Evolutionary conservation across 2,888 invertebrate genomes (phyloP).

Genomic region (Hydropsyche betteni): DNA sequence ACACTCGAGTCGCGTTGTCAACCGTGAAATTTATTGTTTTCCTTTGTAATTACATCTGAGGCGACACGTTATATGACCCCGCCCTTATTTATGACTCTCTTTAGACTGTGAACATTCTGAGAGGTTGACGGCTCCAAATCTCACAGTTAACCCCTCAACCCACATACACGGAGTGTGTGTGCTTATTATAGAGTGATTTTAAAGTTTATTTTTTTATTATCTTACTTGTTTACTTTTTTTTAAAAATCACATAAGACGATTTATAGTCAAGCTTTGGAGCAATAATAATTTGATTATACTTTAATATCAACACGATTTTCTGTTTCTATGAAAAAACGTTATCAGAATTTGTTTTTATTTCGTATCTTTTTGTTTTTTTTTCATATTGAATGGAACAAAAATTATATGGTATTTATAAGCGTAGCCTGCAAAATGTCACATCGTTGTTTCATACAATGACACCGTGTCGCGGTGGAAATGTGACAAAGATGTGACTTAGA

Average conservation of each 20-base stretch:
- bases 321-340: no score
- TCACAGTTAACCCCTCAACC: not conserved
- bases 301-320: no score
- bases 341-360: no score
- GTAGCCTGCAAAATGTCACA: slow-evolving; percentile 1
- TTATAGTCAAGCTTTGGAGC: no score
- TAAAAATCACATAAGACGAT: no score
- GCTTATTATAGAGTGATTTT: no score
- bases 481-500: slow-evolving; percentile 38
- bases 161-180: no score
- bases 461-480: slow-evolving; percentile 30
- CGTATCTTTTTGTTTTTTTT: no score
- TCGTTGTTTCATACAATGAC: slow-evolving; percentile 23
- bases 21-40: slow-evolving; percentile 45
- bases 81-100: slow-evolving; percentile 44
- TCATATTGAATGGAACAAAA: not conserved
- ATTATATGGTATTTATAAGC: not conserved
- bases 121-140: slow-evolving; percentile 33
- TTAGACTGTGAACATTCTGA: slow-evolving; percentile 31
- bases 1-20: slow-evolving; percentile 26
- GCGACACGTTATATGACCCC: slow-evolving; percentile 45
- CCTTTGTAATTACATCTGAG: slow-evolving; percentile 49
- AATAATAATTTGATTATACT: no score
- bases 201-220: no score
- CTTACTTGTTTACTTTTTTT: no score